A percentile compares a stretch with the other conserved stretches of the same genome.
phyloP scores from a whole-genome alignment of 2,888 invertebrate species.

The Subacronicta megacephala region DNA sequence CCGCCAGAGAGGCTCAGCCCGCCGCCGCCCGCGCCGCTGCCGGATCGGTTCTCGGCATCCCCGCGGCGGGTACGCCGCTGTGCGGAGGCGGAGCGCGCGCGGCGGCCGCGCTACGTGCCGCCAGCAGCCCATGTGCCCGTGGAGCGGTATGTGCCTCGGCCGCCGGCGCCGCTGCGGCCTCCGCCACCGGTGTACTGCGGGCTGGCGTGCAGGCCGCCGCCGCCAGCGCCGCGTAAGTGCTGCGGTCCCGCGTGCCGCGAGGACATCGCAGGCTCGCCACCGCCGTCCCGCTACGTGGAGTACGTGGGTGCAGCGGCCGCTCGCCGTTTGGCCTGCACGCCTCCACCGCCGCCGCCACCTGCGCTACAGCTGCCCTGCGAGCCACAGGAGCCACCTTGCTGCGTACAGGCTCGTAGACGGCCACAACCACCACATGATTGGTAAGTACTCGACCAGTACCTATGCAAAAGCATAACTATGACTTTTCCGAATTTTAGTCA shows the following conservation, averaged over 20 bases:
- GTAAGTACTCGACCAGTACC: conserved; percentile 77
- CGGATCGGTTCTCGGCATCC: conserved; percentile 89
- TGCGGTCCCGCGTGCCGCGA: conserved; percentile 85
- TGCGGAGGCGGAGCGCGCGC: conserved; percentile 91
- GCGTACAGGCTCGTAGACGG: conserved; percentile 88
- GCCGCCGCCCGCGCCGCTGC: conserved; percentile 91
- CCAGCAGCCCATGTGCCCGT: conserved; percentile 93
- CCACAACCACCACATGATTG: conserved; percentile 90
- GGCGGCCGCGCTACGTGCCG: conserved; percentile 90
- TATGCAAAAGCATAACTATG: conserved; percentile 3
- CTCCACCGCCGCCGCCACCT: conserved; percentile 86
- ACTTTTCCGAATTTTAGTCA: not conserved
- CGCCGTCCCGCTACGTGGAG: conserved; percentile 89
- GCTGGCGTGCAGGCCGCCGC: conserved; percentile 83
- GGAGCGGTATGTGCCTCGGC: conserved; percentile 92
- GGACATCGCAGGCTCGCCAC: conserved; percentile 81
- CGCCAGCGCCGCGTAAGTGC: conserved; percentile 80
- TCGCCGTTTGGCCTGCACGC: conserved; percentile 88
- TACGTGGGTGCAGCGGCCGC: conserved; percentile 91
- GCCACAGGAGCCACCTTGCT: conserved; percentile 88
- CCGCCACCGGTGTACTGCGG: conserved; percentile 89
- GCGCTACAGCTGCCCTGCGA: conserved; percentile 85
- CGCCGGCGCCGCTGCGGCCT: conserved; percentile 83
- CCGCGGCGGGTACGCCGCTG: conserved; percentile 91
- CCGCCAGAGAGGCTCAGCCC: conserved; percentile 91